Percentiles rank a stretch among this genome's conserved stretches.
Conservation (phyloP, 2,888 invertebrate genomes). For the Epistrophe grossulariae region DNA sequence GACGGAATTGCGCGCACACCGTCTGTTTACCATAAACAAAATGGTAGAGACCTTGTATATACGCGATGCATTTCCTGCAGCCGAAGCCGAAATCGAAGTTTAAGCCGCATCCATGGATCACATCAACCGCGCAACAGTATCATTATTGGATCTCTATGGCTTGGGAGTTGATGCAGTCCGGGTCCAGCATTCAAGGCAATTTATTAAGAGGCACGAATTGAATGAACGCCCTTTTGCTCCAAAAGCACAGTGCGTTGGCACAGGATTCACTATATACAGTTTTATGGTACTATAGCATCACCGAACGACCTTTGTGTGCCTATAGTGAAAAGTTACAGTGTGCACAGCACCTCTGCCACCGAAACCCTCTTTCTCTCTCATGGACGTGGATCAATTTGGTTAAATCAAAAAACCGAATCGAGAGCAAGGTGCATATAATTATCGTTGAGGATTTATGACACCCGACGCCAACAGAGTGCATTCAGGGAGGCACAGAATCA, state of each 20-base stretch:
- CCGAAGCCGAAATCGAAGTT: background rate
- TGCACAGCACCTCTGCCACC: background rate
- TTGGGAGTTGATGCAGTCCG: conserved; percentile 48
- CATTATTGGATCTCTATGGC: conserved; percentile 76
- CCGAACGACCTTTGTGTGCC: conserved; percentile 61
- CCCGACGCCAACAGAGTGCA: conserved; percentile 68
- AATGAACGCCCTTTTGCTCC: conserved; percentile 76
- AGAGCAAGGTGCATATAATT: conserved; percentile 77
- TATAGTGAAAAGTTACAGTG: background rate
- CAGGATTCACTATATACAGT: background rate
- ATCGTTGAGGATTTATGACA: conserved; percentile 76
- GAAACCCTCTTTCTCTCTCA: background rate
- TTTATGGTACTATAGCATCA: conserved; percentile 6
- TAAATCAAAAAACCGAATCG: conserved; percentile 73
- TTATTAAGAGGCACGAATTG: conserved; percentile 78
- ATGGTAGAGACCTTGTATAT: conserved; percentile 68
- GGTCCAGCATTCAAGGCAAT: conserved; percentile 68
- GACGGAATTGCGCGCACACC: conserved; percentile 74
- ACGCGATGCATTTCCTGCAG: conserved; percentile 63
- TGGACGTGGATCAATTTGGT: conserved; percentile 76
- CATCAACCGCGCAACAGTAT: conserved; percentile 34
- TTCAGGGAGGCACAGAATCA: conserved; percentile 34
- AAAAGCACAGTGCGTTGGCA: conserved; percentile 5
- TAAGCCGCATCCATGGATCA: conserved; percentile 34
- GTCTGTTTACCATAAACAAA: conserved; percentile 76